phyloP scores from a whole-genome alignment of 1,140 invertebrate species.

The Ooceraea biroi region DNA sequence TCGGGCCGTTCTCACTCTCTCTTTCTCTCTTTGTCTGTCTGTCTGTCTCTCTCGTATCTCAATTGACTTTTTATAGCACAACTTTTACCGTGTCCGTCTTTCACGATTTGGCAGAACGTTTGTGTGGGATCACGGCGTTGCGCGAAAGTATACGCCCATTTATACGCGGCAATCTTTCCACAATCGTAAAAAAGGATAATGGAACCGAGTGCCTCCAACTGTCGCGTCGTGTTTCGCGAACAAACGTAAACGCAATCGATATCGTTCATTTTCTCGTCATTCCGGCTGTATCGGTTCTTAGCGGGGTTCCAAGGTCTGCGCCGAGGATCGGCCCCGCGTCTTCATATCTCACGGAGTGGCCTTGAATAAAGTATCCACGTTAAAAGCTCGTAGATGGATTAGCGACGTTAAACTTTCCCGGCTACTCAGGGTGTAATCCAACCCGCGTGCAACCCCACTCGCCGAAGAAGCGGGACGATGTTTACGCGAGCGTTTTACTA shows the following conservation, averaged over 20 bases:
- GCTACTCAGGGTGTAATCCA: constrained; percentile 42
- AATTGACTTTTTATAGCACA: constrained; percentile 59
- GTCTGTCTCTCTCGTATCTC: constrained; percentile 49
- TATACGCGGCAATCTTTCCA: constrained; percentile 44
- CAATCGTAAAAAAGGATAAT: constrained; percentile 50
- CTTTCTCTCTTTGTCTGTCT: too few species aligned
- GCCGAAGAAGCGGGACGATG: constrained; percentile 40
- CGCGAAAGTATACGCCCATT: constrained; percentile 50
- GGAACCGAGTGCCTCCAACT: constrained; percentile 23
- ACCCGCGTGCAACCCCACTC: constrained; percentile 27
- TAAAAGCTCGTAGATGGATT: constrained; percentile 58
- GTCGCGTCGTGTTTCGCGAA: constrained; percentile 37
- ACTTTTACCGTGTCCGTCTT: constrained; percentile 50
- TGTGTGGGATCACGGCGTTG: constrained; percentile 23
- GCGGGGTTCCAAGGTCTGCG: constrained; percentile 45
- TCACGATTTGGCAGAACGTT: constrained; percentile 50
- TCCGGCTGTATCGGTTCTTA: constrained; percentile 38
- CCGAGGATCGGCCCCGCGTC: constrained; percentile 21
- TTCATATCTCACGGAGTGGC: constrained; percentile 41
- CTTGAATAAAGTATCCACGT: constrained; percentile 66
- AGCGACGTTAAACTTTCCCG: constrained; percentile 53
- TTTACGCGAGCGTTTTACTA: constrained; percentile 39
- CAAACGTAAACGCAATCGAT: constrained; percentile 56
- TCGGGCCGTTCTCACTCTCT: too few species aligned
- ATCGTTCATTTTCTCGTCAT: constrained; percentile 59